A percentile compares a stretch with the other conserved stretches of the same genome.
phyloP scores from a whole-genome alignment of 2,888 invertebrate genomes.

The Holacanthella duospinosa region DNA sequence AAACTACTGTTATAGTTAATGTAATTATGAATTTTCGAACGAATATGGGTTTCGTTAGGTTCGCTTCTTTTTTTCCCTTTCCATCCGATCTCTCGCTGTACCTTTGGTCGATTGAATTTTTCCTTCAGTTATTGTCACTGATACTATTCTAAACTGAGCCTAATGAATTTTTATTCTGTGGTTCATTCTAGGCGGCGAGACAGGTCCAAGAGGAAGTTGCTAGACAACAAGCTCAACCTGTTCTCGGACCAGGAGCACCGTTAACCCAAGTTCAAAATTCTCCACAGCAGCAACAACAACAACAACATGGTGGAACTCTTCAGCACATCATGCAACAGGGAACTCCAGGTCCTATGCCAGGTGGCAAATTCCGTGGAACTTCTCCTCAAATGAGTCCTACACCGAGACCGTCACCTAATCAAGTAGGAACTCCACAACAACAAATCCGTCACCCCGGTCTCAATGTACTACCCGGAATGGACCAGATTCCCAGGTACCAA shows the following conservation, averaged over 20 bases:
- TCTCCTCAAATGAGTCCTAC: constrained; percentile 35
- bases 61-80: no score
- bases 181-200: constrained; percentile 34
- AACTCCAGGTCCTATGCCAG: constrained; percentile 33
- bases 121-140: no score
- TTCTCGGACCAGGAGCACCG: constrained; percentile 55
- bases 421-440: constrained; percentile 15
- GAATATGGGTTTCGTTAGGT: no score
- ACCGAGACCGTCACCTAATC: constrained; percentile 20
- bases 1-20: no score
- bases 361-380: constrained; percentile 32
- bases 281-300: constrained; percentile 41
- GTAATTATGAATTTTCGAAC: no score
- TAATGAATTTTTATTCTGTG: no score
- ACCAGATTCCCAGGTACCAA: constrained; percentile 45
- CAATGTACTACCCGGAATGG: constrained; percentile 40
- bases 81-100: no score
- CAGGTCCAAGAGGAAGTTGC: constrained; percentile 84
- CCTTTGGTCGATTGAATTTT: no score
- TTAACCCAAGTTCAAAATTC: constrained; percentile 52
- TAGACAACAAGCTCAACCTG: constrained; percentile 71
- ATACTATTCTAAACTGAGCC: no score
- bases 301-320: constrained; percentile 45
- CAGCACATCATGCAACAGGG: constrained; percentile 41
- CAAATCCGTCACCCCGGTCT: constrained; percentile 28